Percentiles rank a stretch among this genome's conserved stretches.
These are phyloP conservation scores for Fissipunctia ypsillon DNA, from an alignment of 2,888 invertebrate genomes.

Conservation along the genomic window DNA sequence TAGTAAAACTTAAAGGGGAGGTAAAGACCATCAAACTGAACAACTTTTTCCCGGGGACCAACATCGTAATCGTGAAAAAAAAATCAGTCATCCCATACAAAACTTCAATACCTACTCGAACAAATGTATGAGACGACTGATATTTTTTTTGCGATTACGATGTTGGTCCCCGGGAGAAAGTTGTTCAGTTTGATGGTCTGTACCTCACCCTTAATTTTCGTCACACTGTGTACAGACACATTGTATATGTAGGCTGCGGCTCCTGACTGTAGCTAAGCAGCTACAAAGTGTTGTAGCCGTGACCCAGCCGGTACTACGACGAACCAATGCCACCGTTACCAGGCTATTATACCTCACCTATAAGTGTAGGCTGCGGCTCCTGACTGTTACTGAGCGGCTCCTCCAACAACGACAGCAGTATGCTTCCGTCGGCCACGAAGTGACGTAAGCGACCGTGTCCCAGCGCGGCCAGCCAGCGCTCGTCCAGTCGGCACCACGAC, in stretches of 20 bases:
- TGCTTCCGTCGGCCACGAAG: conserved; percentile 97
- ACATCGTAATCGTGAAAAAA: no score
- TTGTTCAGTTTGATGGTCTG: no score
- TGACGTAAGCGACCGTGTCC: conserved; percentile 91
- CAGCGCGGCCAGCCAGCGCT: conserved; percentile 93
- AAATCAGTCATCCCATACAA: no score
- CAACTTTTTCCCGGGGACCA: no score
- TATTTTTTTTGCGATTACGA: no score
- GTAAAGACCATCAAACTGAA: no score
- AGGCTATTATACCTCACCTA: conserved; percentile 79
- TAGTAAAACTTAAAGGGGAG: no score
- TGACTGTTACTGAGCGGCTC: conserved; percentile 97
- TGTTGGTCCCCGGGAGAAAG: no score
- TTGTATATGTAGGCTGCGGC: conserved; percentile 96
- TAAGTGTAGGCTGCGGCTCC: conserved; percentile 98
- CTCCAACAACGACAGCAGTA: conserved; percentile 96
- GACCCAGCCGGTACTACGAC: conserved; percentile 90
- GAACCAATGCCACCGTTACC: conserved; percentile 92
- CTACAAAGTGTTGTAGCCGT: conserved; percentile 80
- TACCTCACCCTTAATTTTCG: no score
- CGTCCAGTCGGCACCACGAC: conserved; percentile 95
- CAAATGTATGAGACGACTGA: no score
- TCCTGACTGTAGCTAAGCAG: conserved; percentile 96
- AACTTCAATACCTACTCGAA: no score
- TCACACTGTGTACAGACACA: no score